These are phyloP conservation scores for Cabera pusaria DNA, from an alignment of 2,888 invertebrate genomes.

Conservation along the genomic window DNA sequence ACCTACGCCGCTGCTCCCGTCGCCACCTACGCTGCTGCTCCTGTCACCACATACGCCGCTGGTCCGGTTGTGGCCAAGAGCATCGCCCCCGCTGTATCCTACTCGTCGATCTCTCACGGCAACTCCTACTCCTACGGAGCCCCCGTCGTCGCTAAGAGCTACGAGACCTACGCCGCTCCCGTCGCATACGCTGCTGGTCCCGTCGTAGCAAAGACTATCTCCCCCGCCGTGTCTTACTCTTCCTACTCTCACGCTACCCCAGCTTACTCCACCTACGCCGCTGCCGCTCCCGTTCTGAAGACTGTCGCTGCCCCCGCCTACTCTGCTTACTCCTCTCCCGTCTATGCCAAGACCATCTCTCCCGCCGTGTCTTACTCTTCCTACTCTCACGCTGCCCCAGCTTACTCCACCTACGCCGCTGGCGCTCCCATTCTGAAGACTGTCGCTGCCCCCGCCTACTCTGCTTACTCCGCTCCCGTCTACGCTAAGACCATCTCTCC, in stretches of 20 bases:
- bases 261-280: slow-evolving; percentile 51
- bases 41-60: slow-evolving; percentile 47
- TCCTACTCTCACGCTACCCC: slow-evolving; percentile 60
- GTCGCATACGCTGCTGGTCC: slow-evolving; percentile 32
- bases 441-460: slow-evolving; percentile 49
- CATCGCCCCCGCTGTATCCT: slow-evolving; percentile 58
- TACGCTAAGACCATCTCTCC: slow-evolving; percentile 52
- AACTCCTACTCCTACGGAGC: slow-evolving; percentile 22
- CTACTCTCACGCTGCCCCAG: slow-evolving; percentile 53
- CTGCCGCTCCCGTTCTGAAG: slow-evolving; percentile 38
- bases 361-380: slow-evolving; percentile 56
- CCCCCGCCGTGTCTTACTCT: slow-evolving; percentile 55
- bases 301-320: slow-evolving; percentile 42
- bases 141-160: slow-evolving; percentile 37
- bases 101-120: slow-evolving; percentile 34
- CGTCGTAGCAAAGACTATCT: slow-evolving; percentile 47
- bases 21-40: slow-evolving; percentile 45
- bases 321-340: slow-evolving; percentile 59
- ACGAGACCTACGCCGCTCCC: slow-evolving; percentile 41
- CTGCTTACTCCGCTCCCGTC: slow-evolving; percentile 60
- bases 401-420: slow-evolving; percentile 41
- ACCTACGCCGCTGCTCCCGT: slow-evolving; percentile 39
- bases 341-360: slow-evolving; percentile 50
- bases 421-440: slow-evolving; percentile 50
- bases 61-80: slow-evolving; percentile 44